Percentiles rank a stretch among this genome's conserved stretches.
Evolutionary conservation across 2,113 vertebrate species (phyloP).

Genomic region (Monopterus albus): DNA sequence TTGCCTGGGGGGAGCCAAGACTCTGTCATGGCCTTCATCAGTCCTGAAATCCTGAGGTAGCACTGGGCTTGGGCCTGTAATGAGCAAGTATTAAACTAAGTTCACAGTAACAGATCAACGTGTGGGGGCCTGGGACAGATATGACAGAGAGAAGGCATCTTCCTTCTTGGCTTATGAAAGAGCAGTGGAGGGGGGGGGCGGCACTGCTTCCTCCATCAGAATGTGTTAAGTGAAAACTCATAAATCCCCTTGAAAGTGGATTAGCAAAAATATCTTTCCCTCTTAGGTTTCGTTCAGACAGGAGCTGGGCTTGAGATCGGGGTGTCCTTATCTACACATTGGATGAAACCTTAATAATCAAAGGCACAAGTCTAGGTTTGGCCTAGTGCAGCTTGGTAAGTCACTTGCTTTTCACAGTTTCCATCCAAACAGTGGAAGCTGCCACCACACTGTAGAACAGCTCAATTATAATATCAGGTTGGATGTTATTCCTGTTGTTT

Average conservation of each 20-base stretch:
- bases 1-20: slow-evolving; percentile 52
- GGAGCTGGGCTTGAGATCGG: slow-evolving; percentile 58
- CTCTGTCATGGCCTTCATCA: slow-evolving; percentile 59
- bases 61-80: slow-evolving; percentile 28
- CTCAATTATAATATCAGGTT: slow-evolving; percentile 81
- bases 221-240: slow-evolving; percentile 70
- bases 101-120: not conserved
- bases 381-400: slow-evolving; percentile 42
- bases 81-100: slow-evolving; percentile 53
- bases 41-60: slow-evolving; percentile 28
- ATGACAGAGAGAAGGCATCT: slow-evolving; percentile 9
- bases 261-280: slow-evolving; percentile 71
- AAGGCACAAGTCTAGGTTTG: slow-evolving; percentile 67
- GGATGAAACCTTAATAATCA: slow-evolving; percentile 71
- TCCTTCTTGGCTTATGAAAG: slow-evolving; percentile 27
- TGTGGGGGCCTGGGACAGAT: slow-evolving; percentile 28
- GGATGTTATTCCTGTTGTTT: slow-evolving; percentile 82
- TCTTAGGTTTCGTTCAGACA: slow-evolving; percentile 67
- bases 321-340: slow-evolving; percentile 73
- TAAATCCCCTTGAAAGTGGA: slow-evolving; percentile 70
- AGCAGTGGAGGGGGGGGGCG: slow-evolving; percentile 19
- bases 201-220: slow-evolving; percentile 60
- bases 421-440: slow-evolving; percentile 71
- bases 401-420: slow-evolving; percentile 67
- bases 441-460: slow-evolving; percentile 69